A percentile compares a stretch with the other conserved stretches of the same genome.
phyloP scores from a whole-genome alignment of 1,140 invertebrate genomes.

The Drosophila pruinosa region DNA sequence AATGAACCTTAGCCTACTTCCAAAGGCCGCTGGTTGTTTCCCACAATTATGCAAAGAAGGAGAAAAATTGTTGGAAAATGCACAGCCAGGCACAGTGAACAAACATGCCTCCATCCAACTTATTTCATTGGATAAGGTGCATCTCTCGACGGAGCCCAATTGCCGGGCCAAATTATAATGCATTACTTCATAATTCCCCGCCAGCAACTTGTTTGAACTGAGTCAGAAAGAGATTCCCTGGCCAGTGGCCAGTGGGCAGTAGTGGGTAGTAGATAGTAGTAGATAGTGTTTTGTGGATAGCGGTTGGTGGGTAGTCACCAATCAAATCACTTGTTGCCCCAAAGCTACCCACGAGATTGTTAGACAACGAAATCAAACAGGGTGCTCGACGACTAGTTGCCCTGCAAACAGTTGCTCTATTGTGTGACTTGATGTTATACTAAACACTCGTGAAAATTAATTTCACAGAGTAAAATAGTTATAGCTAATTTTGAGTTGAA shows the following conservation, averaged over 20 bases:
- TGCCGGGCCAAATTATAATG: conserved; percentile 75
- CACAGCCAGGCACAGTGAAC: conserved; percentile 41
- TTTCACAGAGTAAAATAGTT: no score
- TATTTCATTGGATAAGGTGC: conserved; percentile 56
- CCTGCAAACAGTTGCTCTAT: background rate
- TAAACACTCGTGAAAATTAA: no score
- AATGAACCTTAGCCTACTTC: conserved; percentile 80
- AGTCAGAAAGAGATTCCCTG: conserved; percentile 57
- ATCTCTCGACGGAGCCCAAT: conserved; percentile 71
- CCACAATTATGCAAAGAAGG: conserved; percentile 77
- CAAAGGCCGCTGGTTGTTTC: conserved; percentile 75
- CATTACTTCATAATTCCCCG: conserved; percentile 80
- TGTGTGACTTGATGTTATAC: no score
- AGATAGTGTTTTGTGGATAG: background rate
- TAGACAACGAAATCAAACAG: conserved; percentile 22
- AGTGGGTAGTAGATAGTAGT: background rate
- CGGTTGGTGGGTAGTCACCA: conserved; percentile 33
- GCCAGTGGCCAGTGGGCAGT: conserved; percentile 49
- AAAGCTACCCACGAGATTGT: conserved; percentile 53
- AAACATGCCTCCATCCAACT: conserved; percentile 63
- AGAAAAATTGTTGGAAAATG: conserved; percentile 50
- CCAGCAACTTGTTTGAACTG: conserved; percentile 79
- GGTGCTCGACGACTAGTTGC: background rate
- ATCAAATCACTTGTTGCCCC: conserved; percentile 77
- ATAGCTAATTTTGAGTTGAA: background rate